Evolutionary conservation across 2,113 vertebrate genomes (phyloP).

Genomic region (Casuarius casuarius): DNA sequence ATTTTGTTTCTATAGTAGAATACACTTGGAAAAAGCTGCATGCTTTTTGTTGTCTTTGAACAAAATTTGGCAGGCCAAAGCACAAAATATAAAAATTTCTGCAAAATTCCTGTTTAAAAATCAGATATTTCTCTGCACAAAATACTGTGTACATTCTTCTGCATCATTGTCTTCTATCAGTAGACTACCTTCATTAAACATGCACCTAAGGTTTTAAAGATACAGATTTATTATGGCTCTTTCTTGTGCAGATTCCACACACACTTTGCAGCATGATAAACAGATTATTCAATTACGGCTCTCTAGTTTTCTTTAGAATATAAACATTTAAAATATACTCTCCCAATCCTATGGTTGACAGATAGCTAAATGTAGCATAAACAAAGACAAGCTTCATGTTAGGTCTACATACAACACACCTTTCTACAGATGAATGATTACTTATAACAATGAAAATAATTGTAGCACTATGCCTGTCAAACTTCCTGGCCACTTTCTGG

Average conservation of each 20-base stretch:
- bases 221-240: background rate
- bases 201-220: slow-evolving; percentile 9
- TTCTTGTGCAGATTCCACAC: background rate
- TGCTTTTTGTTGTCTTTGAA: background rate
- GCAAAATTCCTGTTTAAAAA: background rate
- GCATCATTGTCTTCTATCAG: slow-evolving; percentile 11
- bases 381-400: slow-evolving; percentile 61
- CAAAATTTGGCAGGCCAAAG: background rate
- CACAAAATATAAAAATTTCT: background rate
- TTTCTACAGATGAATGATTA: slow-evolving; percentile 61
- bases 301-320: slow-evolving; percentile 42
- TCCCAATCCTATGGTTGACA: slow-evolving; percentile 51
- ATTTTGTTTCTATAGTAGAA: background rate
- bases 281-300: slow-evolving; percentile 29
- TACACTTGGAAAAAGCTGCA: slow-evolving; percentile 6
- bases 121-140: background rate
- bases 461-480: slow-evolving; percentile 58
- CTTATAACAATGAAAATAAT: slow-evolving; percentile 70
- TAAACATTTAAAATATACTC: slow-evolving; percentile 55
- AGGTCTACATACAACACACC: slow-evolving; percentile 38
- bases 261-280: slow-evolving; percentile 1
- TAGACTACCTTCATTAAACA: slow-evolving; percentile 5
- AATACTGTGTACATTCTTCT: background rate
- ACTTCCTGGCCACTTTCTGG: slow-evolving; percentile 60
- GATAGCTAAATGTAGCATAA: slow-evolving; percentile 57